Conservation (phyloP, 2,888 invertebrate genomes). For the Isoperla grammatica region DNA sequence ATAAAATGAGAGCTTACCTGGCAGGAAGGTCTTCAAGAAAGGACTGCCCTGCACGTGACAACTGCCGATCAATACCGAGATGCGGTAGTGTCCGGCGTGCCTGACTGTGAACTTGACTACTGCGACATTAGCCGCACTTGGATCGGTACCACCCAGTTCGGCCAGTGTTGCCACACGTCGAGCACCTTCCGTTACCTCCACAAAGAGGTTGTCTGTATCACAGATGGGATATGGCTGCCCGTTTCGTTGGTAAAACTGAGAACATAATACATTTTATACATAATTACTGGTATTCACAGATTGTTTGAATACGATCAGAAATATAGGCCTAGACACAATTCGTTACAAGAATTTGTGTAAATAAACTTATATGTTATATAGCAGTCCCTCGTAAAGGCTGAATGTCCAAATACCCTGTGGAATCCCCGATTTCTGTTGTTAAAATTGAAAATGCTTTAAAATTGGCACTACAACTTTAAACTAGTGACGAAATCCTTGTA, state of each 20-base stretch:
- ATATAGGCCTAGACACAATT: too few relatives aligned
- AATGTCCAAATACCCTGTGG: too few relatives aligned
- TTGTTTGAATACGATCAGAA: too few relatives aligned
- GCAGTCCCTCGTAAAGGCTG: too few relatives aligned
- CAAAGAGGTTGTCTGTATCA: slow-evolving; percentile 83
- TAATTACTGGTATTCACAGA: too few relatives aligned
- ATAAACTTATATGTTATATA: too few relatives aligned
- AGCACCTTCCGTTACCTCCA: slow-evolving; percentile 81
- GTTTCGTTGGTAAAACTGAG: slow-evolving; percentile 83
- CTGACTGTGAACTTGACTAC: slow-evolving; percentile 89
- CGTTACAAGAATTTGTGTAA: too few relatives aligned
- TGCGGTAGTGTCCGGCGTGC: slow-evolving; percentile 81
- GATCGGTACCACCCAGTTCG: slow-evolving; percentile 81
- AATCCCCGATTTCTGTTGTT: too few relatives aligned
- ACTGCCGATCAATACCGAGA: slow-evolving; percentile 76
- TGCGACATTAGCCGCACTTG: slow-evolving; percentile 78
- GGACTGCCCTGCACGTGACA: slow-evolving; percentile 82
- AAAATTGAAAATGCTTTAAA: too few relatives aligned
- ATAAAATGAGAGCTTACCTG: slow-evolving; percentile 50
- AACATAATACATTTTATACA: too few relatives aligned
- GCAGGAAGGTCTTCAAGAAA: slow-evolving; percentile 73
- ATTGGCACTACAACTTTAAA: too few relatives aligned
- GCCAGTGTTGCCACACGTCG: slow-evolving; percentile 76
- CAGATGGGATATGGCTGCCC: slow-evolving; percentile 93
- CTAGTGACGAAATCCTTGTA: too few relatives aligned